Base-by-base conservation (phyloP, 30 jellyfish, hydroid and myxozoan genomes). In the Aurelia aurita region DNA sequence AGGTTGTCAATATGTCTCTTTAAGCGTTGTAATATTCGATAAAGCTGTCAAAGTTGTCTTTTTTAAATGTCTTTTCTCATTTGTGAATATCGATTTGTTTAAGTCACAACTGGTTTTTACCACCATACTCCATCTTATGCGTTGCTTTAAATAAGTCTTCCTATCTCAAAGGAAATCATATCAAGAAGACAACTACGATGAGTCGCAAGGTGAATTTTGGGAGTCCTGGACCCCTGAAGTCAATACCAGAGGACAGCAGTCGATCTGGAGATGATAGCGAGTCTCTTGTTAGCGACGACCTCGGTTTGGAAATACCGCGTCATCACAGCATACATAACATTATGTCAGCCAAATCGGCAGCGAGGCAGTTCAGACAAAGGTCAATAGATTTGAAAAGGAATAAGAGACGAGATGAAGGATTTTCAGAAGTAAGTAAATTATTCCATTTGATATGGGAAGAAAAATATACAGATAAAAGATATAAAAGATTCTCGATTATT, bases 311-410 rank as follows among this genome's bases (percentile, higher is more conserved):
- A 21, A 25, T 31, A 34, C 60, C 79, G 6, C 79, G 90, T 39
- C 67, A 19, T 12, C 90, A 79, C 44, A 35, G 74, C 26, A 79
- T 79, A 47, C 90, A 79, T 8, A 75, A 71, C 1, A 53, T 79
- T 23, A 57, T 79, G 10, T 66, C 90, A 1, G 90, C 90, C 13
- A 79, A 79, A 39, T 34, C 82, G 46, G 90, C 90, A 0, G 67
- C 90, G 19, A 79, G 57, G 44, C 29, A 11, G 19, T 79, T 69
- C 78, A 81, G 59, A 55, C 29, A 60, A 27, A 81, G 69, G 49
- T 43, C 83, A 1, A 4, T 81, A 58, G 58, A 49, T 46, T 72
- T 77, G 39, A 67, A 31, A 28, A 81, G 54, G 76, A 81, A 29
- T 20, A 67, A 81, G 58, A 72, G 32, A 54, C 20, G 74, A 29